phyloP scores from a whole-genome alignment of 2,113 vertebrate species.

The Plecturocebus donacophilus region DNA sequence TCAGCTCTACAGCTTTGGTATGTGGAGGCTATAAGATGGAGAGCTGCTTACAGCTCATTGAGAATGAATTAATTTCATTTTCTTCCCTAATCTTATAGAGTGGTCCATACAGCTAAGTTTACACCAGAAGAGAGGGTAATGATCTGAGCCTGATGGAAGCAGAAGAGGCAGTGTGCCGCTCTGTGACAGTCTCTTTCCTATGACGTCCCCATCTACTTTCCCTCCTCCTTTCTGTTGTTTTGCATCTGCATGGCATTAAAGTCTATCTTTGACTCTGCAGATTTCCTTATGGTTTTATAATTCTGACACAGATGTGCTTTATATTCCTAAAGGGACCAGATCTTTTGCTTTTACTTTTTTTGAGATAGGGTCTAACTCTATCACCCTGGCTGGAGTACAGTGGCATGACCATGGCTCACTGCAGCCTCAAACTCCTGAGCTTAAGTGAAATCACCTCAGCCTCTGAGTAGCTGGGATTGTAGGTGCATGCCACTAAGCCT shows the following conservation, averaged over 20 bases:
- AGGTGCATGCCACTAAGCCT: no score
- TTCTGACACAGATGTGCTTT: constrained; percentile 4
- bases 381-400: no score
- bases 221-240: background rate
- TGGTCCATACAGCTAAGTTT: background rate
- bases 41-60: background rate
- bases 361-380: no score
- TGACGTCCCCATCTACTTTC: background rate
- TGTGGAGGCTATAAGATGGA: background rate
- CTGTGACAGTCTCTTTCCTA: background rate
- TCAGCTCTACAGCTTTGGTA: background rate
- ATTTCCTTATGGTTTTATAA: background rate
- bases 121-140: background rate
- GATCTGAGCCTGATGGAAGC: background rate
- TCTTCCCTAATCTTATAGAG: background rate
- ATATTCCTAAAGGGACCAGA: constrained; percentile 25
- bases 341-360: background rate
- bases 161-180: background rate
- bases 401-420: no score
- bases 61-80: background rate
- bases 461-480: no score
- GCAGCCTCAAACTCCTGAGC: no score
- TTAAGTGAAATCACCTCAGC: no score
- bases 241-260: constrained; percentile 14
- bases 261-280: background rate